Evolutionary conservation across 1,140 invertebrate genomes (phyloP).

Genomic region (Drosophila cardini): DNA sequence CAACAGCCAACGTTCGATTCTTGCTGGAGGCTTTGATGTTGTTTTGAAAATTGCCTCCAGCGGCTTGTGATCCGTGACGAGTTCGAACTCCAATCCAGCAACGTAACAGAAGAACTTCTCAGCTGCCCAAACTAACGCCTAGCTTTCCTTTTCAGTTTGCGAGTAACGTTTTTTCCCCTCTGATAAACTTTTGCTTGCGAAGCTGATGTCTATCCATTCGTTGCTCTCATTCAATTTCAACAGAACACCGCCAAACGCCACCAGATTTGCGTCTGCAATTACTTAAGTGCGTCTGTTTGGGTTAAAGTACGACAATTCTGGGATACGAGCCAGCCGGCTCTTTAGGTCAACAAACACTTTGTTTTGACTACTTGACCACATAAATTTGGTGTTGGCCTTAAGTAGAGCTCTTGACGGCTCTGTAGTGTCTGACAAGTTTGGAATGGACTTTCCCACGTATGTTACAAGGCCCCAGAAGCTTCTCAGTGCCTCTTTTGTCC

Average conservation of each 20-base stretch:
- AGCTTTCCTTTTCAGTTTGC: conserved; percentile 15
- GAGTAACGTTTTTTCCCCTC: conserved; percentile 23
- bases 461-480: conserved; percentile 10
- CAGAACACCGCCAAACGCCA: conserved; percentile 26
- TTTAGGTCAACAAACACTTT: conserved; percentile 9
- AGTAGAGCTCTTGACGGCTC: conserved; percentile 1
- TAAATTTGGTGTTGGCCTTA: background rate
- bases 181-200: conserved; percentile 33
- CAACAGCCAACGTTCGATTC: conserved; percentile 7
- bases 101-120: too few relatives aligned
- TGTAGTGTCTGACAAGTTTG: background rate
- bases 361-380: conserved; percentile 3
- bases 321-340: background rate
- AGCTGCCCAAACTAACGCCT: background rate
- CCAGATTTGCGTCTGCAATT: conserved; percentile 28
- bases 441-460: background rate
- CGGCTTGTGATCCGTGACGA: conserved; percentile 15
- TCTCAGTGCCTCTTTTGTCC: background rate
- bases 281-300: conserved; percentile 23
- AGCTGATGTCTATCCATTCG: conserved; percentile 24
- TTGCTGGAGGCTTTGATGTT: background rate
- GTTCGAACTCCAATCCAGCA: too few relatives aligned
- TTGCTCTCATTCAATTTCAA: conserved; percentile 20
- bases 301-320: conserved; percentile 14
- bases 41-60: conserved; percentile 2